Evolutionary conservation across 2,888 invertebrate species (phyloP).

Genomic region (Chalcis sispes): DNA sequence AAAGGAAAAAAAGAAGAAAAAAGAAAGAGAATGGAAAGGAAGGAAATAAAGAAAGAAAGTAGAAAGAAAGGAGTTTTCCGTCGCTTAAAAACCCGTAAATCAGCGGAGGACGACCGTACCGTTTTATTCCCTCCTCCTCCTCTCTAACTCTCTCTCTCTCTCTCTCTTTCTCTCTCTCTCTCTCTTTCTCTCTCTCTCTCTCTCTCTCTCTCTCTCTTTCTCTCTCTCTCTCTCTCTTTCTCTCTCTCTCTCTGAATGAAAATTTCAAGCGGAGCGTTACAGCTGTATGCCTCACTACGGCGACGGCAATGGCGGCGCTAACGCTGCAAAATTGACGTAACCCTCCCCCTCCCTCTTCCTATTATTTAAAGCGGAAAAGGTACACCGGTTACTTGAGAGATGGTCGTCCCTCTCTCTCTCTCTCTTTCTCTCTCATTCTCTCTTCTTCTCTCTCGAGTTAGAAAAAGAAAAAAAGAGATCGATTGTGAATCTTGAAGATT

Average conservation of each 20-base stretch:
- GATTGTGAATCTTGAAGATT: constrained; percentile 34
- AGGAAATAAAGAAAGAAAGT: background rate
- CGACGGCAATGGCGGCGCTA: constrained; percentile 18
- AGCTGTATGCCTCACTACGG: too few species aligned
- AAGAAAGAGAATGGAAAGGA: background rate
- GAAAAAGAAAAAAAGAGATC: constrained; percentile 38
- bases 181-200: too few species aligned
- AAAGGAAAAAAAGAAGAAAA: too few species aligned
- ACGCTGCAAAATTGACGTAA: constrained; percentile 40
- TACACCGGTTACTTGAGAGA: background rate
- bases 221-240: too few species aligned
- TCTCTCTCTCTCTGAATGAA: constrained; percentile 34
- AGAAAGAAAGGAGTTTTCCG: background rate
- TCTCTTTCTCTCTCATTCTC: background rate
- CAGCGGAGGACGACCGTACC: background rate
- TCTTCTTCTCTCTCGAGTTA: background rate
- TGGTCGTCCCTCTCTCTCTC: background rate
- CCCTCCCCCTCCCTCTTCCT: too few species aligned
- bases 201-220: too few species aligned
- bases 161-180: too few species aligned
- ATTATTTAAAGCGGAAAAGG: constrained; percentile 26
- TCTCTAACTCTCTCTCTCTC: too few species aligned
- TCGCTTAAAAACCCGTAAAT: constrained; percentile 31
- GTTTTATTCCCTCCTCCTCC: constrained; percentile 6
- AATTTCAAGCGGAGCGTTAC: constrained; percentile 17